Percentiles rank a stretch among this genome's conserved stretches.
Evolutionary conservation across 1,140 invertebrate genomes (phyloP).

Genomic region (Diorhabda carinulata): DNA sequence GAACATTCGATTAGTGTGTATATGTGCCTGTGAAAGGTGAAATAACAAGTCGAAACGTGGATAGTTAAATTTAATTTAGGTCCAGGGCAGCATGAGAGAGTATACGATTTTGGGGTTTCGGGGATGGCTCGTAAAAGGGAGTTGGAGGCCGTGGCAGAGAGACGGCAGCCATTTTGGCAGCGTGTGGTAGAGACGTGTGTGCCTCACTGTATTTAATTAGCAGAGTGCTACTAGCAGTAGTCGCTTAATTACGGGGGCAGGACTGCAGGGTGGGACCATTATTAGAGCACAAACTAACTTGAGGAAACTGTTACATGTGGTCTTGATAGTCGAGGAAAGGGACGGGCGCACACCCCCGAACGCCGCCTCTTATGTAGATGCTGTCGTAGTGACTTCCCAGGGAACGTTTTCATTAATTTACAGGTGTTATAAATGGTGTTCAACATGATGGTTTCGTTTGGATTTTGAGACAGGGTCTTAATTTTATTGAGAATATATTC

Average conservation of each 20-base stretch:
- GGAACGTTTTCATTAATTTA: constrained; percentile 3
- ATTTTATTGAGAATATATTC: background rate
- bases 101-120: constrained; percentile 5
- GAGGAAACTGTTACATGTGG: constrained; percentile 43
- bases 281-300: constrained; percentile 40
- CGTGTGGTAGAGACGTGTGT: constrained; percentile 41
- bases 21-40: no score
- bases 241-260: constrained; percentile 44
- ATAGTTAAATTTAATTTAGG: constrained; percentile 45
- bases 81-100: constrained; percentile 29
- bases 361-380: background rate
- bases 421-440: constrained; percentile 2
- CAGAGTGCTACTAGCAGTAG: constrained; percentile 30
- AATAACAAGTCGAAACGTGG: constrained; percentile 23
- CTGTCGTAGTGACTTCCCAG: background rate
- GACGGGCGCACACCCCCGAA: background rate
- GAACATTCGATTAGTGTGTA: no score
- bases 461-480: background rate
- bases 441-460: background rate
- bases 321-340: constrained; percentile 30
- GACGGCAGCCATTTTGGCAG: constrained; percentile 40
- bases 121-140: constrained; percentile 4
- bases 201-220: constrained; percentile 44
- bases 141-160: constrained; percentile 21
- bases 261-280: constrained; percentile 40